Base-by-base conservation (phyloP, 2,797 vertebrate species). In the Pangasius sanitwongsei region DNA sequence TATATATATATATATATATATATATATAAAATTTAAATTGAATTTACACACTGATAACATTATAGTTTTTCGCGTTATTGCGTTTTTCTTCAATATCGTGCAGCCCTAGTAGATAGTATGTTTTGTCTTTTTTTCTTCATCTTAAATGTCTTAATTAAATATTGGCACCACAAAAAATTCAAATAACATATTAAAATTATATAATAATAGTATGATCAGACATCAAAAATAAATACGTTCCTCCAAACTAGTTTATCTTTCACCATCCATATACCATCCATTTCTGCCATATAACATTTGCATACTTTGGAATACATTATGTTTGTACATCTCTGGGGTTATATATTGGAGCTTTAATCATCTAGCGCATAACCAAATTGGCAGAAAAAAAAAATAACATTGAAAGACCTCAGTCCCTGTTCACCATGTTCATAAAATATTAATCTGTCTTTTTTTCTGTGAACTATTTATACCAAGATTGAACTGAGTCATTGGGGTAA, bases 351-450 rank as follows among this genome's bases (percentile, higher is more conserved):
- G 6, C 41, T 88, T 50, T 75, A 50, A 63, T 87, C 70, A 75
- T 16, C 11, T 63, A 77, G 57, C 1, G 0, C 34, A n/a, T 12
- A 83, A 65, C 34, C 70, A 61, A 61, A 61, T 41, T n/a, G 34
- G 59, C 15, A n/a, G 12, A 41, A 72, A 61, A 48, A n/a, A n/a
- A 72, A 16, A 18, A 85, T 7, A 69, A 37, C 44, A 63, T 6
- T 13, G 41, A 65, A 69, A 67, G 34, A 74, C 34, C 63, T 50
- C 50, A 86, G 75, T 80, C 86, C 83, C 77, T 83, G 59, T 86
- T 91, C 77, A 85, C 50, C 67, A 87, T 72, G 78, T 85, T 89
- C 87, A 91, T 92, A 59, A 91, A 91, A 89, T 85, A 91, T 90
- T 92, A 75, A 92, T 83, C 69, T 55, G 31, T 16, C 72, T 80